A percentile compares a stretch with the other conserved stretches of the same genome.
Evolutionary conservation across 1,140 invertebrate species (phyloP).

Genomic region (Drosophila seguyi): DNA sequence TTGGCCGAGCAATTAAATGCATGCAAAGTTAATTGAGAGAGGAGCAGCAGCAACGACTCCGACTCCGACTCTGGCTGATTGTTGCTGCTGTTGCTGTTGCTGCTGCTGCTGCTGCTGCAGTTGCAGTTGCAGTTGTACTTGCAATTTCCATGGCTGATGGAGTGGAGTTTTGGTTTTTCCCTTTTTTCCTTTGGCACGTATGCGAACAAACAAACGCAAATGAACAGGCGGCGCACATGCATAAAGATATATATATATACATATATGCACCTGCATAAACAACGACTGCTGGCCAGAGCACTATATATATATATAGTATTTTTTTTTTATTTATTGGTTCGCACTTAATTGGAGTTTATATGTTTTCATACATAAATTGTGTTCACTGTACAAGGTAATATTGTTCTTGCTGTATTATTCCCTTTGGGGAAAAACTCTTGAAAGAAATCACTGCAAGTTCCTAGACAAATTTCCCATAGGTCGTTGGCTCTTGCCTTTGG

Average conservation of each 20-base stretch:
- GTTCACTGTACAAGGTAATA: constrained; percentile 34
- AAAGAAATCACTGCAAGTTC: constrained; percentile 24
- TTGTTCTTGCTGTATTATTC: background rate
- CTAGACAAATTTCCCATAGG: constrained; percentile 43
- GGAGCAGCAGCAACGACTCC: constrained; percentile 15
- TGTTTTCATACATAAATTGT: constrained; percentile 30
- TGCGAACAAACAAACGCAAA: constrained; percentile 15
- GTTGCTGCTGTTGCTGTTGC: background rate
- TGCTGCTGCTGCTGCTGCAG: too few species aligned
- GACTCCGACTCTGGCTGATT: constrained; percentile 26
- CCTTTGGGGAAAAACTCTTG: constrained; percentile 16
- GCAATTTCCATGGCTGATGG: constrained; percentile 14
- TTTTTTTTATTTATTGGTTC: too few species aligned
- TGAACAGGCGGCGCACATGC: constrained; percentile 5
- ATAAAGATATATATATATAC: constrained; percentile 6
- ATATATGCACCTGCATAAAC: constrained; percentile 12
- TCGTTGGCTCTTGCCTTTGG: constrained; percentile 55
- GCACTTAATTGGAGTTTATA: constrained; percentile 57
- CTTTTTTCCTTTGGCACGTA: constrained; percentile 26
- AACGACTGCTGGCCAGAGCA: background rate
- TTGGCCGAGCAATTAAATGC: constrained; percentile 37
- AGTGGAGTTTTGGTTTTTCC: constrained; percentile 10
- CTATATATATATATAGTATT: background rate
- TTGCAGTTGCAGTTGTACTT: constrained; percentile 23
- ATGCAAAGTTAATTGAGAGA: constrained; percentile 44